Percentiles rank a stretch among this genome's conserved stretches.
phyloP scores from a whole-genome alignment of 2,113 vertebrate genomes.

The Nerophis ophidion region DNA sequence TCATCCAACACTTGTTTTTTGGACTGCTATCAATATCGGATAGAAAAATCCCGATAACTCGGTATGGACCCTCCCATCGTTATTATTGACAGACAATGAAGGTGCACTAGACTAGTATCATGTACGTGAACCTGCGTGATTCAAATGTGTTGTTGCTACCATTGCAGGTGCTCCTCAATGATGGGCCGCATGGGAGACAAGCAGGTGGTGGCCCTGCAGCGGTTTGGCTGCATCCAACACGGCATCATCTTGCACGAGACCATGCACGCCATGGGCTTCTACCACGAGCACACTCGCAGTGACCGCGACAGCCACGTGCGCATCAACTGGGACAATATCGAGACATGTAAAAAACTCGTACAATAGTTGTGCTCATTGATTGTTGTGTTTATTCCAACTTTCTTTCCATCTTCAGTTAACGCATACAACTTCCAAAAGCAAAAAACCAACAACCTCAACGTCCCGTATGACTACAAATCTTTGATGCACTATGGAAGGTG shows the following conservation, averaged over 20 bases:
- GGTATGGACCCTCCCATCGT: no score
- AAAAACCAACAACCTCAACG: conserved; percentile 40
- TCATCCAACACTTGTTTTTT: no score
- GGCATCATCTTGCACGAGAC: conserved; percentile 60
- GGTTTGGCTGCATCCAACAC: conserved; percentile 23
- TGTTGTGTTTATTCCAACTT: no score
- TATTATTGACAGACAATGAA: no score
- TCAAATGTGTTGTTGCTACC: not conserved
- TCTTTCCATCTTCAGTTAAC: conserved; percentile 3
- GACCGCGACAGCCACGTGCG: conserved; percentile 53
- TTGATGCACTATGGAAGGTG: conserved; percentile 60
- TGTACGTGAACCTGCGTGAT: not conserved
- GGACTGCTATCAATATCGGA: no score
- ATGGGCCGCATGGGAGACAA: conserved; percentile 31
- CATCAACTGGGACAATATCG: conserved; percentile 53
- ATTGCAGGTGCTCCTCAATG: conserved; percentile 45
- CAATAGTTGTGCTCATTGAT: no score
- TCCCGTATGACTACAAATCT: conserved; percentile 55
- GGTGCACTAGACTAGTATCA: no score
- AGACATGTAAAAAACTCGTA: conserved; percentile 6
- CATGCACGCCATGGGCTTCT: conserved; percentile 61
- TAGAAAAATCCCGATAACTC: no score
- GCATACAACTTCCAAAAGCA: conserved; percentile 21
- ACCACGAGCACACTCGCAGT: conserved; percentile 63
- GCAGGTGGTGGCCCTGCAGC: conserved; percentile 57